phyloP scores from a whole-genome alignment of 2,888 invertebrate species.

The Tenthredo distinguenda region DNA sequence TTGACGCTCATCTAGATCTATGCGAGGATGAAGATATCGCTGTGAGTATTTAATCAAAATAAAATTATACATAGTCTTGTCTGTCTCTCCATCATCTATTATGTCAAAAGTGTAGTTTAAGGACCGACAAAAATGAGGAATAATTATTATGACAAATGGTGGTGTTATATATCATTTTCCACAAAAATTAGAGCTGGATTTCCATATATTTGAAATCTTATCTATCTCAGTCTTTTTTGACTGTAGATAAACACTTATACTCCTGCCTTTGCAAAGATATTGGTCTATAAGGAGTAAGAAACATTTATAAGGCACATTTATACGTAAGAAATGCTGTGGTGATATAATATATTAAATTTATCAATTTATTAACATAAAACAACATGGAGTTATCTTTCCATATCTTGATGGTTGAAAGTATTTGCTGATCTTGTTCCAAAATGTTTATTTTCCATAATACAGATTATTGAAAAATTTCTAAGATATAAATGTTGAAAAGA shows the following conservation, averaged over 20 bases:
- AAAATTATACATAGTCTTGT: background rate
- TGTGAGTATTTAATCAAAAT: constrained; percentile 81
- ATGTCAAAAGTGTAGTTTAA: background rate
- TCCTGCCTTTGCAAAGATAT: background rate
- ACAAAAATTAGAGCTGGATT: background rate
- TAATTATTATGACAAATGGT: background rate
- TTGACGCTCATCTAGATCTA: constrained; percentile 95
- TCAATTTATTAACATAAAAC: background rate
- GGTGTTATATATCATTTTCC: background rate
- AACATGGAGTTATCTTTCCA: background rate
- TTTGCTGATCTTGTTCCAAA: background rate
- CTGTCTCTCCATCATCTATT: background rate
- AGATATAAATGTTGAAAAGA: background rate
- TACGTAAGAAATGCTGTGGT: background rate
- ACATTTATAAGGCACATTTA: background rate
- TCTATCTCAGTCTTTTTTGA: background rate
- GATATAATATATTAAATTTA: background rate
- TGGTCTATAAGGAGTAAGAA: background rate
- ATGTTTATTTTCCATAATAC: background rate
- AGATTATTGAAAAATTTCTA: background rate
- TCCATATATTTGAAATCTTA: background rate
- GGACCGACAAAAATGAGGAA: background rate
- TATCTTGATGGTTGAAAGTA: background rate
- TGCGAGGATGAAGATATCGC: constrained; percentile 97
- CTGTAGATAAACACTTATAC: background rate